Evolutionary conservation across 2,888 invertebrate genomes (phyloP).

Genomic region (Resseliella maxima): DNA sequence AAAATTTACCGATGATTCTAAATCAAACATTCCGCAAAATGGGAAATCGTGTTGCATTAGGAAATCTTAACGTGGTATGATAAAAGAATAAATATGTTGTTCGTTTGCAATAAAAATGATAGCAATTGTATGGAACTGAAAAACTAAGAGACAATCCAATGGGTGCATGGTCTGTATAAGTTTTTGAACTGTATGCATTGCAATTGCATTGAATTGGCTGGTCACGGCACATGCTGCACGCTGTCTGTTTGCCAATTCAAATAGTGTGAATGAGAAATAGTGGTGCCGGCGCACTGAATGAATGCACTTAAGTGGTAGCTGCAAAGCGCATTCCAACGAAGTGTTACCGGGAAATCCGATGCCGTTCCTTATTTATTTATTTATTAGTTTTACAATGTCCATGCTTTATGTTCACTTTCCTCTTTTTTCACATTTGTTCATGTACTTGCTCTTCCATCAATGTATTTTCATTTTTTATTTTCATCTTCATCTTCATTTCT

Average conservation of each 20-base stretch:
- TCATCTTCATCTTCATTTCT: background rate
- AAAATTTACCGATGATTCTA: slow-evolving; percentile 35
- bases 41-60: slow-evolving; percentile 46
- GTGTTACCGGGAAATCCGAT: slow-evolving; percentile 44
- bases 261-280: background rate
- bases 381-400: slow-evolving; percentile 45
- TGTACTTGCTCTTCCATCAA: background rate
- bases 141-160: no score
- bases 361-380: slow-evolving; percentile 6
- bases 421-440: no score
- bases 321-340: slow-evolving; percentile 39
- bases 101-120: slow-evolving; percentile 40
- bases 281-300: background rate
- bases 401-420: no score
- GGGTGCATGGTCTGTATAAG: background rate
- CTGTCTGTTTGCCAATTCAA: background rate
- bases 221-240: background rate
- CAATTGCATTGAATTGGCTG: background rate
- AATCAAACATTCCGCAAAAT: slow-evolving; percentile 39
- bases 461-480: background rate
- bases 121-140: background rate
- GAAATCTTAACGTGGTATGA: slow-evolving; percentile 34
- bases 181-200: background rate
- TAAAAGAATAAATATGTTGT: slow-evolving; percentile 48
- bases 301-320: slow-evolving; percentile 8